Evolutionary conservation across 2,888 invertebrate genomes (phyloP).

Genomic region (Stegana nigrithorax): DNA sequence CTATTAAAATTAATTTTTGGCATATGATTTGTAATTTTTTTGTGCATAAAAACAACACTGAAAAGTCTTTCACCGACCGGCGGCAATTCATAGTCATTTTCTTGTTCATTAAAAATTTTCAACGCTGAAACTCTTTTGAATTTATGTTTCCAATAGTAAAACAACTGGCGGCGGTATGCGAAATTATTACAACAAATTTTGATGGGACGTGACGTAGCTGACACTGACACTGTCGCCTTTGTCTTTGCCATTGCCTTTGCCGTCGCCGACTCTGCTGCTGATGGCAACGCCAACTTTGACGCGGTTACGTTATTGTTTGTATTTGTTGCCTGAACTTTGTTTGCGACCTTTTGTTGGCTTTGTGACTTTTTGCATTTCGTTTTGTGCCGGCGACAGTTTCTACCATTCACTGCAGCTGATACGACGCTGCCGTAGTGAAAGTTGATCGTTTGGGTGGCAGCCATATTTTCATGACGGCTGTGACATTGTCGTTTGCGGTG

Average conservation of each 20-base stretch:
- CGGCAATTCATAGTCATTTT: too few species aligned
- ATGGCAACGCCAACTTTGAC: too few species aligned
- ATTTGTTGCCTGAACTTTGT: not conserved
- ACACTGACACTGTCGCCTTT: not conserved
- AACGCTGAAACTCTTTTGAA: not conserved
- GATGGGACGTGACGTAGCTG: not conserved
- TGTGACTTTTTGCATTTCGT: slow-evolving; percentile 5
- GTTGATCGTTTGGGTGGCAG: not conserved
- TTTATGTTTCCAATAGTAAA: slow-evolving; percentile 10
- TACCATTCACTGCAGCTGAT: not conserved
- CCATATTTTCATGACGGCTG: not conserved
- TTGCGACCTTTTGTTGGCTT: not conserved
- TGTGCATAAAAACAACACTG: not conserved
- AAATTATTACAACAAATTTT: slow-evolving; percentile 7
- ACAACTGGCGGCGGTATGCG: slow-evolving; percentile 1
- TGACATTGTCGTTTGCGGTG: slow-evolving; percentile 2
- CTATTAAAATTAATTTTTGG: slow-evolving; percentile 4
- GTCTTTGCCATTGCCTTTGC: not conserved
- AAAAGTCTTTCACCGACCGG: not conserved
- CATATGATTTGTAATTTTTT: not conserved
- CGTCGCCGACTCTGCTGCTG: not conserved
- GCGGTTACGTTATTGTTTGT: not conserved
- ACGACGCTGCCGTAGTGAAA: slow-evolving; percentile 2
- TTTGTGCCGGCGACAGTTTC: not conserved
- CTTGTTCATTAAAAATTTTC: too few species aligned